Evolutionary conservation across 30 jellyfish, hydroid and myxozoan species (phyloP), one percentile per base, ranked within the genome.

Genomic region (Sanderia malayensis): DNA sequence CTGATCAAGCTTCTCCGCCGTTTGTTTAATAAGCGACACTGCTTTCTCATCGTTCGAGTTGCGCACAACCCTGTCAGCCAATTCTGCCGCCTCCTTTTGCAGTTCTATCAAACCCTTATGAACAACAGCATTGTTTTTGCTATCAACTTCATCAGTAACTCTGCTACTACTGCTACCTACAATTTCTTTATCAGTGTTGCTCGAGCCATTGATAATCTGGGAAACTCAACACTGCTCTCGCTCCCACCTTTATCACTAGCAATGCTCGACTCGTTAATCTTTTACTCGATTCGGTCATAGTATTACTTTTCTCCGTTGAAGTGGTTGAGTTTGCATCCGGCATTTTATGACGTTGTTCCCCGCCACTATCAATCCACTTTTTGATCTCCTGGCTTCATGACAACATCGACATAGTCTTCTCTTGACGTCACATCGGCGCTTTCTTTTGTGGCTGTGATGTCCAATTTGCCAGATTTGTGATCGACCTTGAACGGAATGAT

Each of bases 391-490:
- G 88, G 88, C 49, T 76, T 76, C 88, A 76, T 76, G 34, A 76
- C 88, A 34, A 76, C 28, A 24, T 76, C 88, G 17, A 76, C 88
- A 46, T 61, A 61, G 26, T 76, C 88, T 62, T 61, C 88, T 0
- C 64, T 46, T 30, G 88, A 76, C 34, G 61, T 64, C 20, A 76
- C 62, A 47, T 76, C 88, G 4, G 88, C 88, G 29, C 88, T 76
- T 17, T 67, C 27, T 18, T 70, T 64, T 29, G 88, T 76, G 25
- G 88, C 88, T 72, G 47, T 61, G 24, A 76, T 76, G 59, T 76
- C 80, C 1, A 76, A 80, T 63, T 76, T 76, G 24, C 88, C 88
- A 4, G 88, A 76, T 62, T 76, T 76, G 68, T 76, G 88, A 26
- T 76, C 88, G 20, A 76, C 67, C 88, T 76, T n/a, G n/a, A n/a